phyloP scores from a whole-genome alignment of 92 coral and sea anemone species.

The Phymanthus crucifer region DNA sequence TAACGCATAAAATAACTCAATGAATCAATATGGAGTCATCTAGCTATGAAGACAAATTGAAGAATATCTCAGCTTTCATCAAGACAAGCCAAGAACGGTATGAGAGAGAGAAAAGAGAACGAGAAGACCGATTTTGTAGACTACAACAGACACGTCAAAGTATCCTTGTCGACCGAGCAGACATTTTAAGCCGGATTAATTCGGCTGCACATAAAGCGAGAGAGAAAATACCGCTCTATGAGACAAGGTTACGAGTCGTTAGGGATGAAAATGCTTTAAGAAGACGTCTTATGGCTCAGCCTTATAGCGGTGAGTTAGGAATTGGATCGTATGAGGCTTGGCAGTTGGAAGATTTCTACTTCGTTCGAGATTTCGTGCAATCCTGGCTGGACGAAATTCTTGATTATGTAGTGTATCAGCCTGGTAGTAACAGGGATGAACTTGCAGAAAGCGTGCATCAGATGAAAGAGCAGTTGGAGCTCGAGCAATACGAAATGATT shows the following conservation, averaged over 20 bases:
- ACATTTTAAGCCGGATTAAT: conserved; percentile 50
- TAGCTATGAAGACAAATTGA: conserved; percentile 2
- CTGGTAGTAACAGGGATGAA: conserved; percentile 25
- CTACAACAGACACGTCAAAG: conserved; percentile 70
- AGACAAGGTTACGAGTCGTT: conserved; percentile 41
- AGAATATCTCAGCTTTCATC: conserved; percentile 7
- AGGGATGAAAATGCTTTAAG: conserved; percentile 39
- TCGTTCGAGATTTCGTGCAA: conserved; percentile 73
- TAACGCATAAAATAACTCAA: not conserved
- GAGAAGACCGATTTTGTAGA: conserved; percentile 47
- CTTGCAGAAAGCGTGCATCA: conserved; percentile 29
- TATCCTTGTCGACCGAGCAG: conserved; percentile 62
- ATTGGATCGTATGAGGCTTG: conserved; percentile 80
- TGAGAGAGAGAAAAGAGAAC: conserved; percentile 42
- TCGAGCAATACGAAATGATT: conserved; percentile 42
- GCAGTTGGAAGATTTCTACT: conserved; percentile 79
- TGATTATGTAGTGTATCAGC: conserved; percentile 56
- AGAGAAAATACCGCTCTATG: conserved; percentile 51
- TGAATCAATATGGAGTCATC: not conserved
- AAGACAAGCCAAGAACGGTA: conserved; percentile 33
- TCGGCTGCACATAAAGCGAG: conserved; percentile 50
- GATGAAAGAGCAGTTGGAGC: conserved; percentile 56
- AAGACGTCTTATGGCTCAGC: conserved; percentile 35
- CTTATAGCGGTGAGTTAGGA: conserved; percentile 79
- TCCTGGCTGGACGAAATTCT: conserved; percentile 76